Evolutionary conservation across 2,113 vertebrate species (phyloP), one percentile per base, ranked within the genome.

Genomic region (Ariopsis seemanni): DNA sequence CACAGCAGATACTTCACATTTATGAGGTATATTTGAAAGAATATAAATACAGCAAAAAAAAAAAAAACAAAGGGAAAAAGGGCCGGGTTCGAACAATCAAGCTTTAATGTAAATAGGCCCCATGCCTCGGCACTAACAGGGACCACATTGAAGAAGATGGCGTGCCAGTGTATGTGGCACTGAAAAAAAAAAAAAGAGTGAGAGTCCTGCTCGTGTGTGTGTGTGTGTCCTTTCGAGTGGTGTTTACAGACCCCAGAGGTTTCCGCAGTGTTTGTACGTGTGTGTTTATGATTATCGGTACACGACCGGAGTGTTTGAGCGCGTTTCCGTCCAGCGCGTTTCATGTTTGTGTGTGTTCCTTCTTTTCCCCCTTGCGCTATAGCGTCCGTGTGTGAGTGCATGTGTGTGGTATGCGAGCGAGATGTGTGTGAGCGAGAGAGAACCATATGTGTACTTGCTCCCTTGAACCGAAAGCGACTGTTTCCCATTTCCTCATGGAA

Each of bases 401-500:
- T 81, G 88, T 75, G 88, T 65, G 75, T 87, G 87, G 87, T 84
- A 83, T 88, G 86, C 30, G 80, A 86, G 63, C 10, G 89, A 77
- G 86, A 82, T 82, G 57, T 58, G 50, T 81, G 82, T 53, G 87
- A 69, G 82, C 25, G 74, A 85, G 84, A 86, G 48, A 53, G 75
- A 79, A 79, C 85, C 85, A 86, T 67, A 79, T 87, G 86, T 83
- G 86, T 87, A 78, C 87, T 79, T 25, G 42, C 83, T 78, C 79
- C 62, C 85, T 86, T 15, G 79, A 85, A 88, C 89, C 67, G 22
- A 85, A 85, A 84, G 86, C 65, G 89, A 88, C 86, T 90, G 89
- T 88, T 87, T 90, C 87, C 89, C 53, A 90, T 90, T 90, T 90
- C 89, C 86, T 85, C 2, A 86, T 88, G 65, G 84, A 88, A 90